Conservation (phyloP, 2,113 vertebrate species). For the Salvelinus alpinus region DNA sequence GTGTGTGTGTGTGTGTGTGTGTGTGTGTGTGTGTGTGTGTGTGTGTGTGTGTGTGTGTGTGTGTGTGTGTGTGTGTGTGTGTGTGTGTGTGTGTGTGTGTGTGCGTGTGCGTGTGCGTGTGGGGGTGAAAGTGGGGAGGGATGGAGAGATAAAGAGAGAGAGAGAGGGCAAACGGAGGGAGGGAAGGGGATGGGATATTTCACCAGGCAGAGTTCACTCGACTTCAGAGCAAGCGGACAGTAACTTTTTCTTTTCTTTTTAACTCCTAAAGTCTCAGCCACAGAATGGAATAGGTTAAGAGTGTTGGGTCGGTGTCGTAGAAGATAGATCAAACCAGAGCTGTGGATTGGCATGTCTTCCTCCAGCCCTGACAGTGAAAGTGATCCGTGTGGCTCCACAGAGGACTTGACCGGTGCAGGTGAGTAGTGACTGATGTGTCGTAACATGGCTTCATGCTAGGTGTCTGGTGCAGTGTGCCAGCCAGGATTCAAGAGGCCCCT, state of each 20-base stretch:
- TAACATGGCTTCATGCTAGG: too few species aligned
- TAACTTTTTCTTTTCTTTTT: constrained; percentile 72
- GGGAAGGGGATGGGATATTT: constrained; percentile 63
- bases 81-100: background rate
- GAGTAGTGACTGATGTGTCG: constrained; percentile 51
- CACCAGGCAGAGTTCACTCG: constrained; percentile 31
- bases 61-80: background rate
- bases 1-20: constrained; percentile 13
- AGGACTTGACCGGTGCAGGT: constrained; percentile 69
- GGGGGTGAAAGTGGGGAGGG: constrained; percentile 1
- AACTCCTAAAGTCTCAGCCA: background rate
- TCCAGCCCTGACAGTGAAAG: constrained; percentile 60
- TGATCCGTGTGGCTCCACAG: constrained; percentile 70
- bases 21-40: constrained; percentile 1
- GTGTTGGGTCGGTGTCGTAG: background rate
- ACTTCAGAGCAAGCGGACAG: constrained; percentile 71
- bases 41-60: constrained; percentile 14
- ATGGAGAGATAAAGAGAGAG: constrained; percentile 44
- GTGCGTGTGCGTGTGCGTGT: too few species aligned
- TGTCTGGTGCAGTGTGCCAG: too few species aligned
- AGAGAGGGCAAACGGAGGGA: constrained; percentile 73
- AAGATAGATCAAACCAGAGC: background rate
- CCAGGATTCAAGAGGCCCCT: too few species aligned
- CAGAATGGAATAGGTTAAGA: background rate
- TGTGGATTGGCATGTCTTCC: constrained; percentile 20